Evolutionary conservation across 2,797 vertebrate genomes (phyloP), one percentile per base, ranked within the genome.

Genomic region (Sphenodon punctatus): DNA sequence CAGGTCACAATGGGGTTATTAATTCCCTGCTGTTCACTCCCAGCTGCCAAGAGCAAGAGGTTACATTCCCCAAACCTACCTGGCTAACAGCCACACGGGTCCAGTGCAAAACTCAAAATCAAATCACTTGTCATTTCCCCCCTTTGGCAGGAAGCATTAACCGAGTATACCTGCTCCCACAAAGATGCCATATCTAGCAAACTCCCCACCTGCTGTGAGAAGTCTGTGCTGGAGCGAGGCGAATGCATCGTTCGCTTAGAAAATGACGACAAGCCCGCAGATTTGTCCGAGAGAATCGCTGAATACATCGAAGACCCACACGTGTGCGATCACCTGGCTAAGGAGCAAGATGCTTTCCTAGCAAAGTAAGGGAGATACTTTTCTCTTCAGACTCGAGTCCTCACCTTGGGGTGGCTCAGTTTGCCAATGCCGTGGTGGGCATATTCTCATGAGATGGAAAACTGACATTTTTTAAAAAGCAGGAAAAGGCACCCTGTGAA

Each of bases 151-250:
- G 78, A 80, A 60, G 74, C 82, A 30, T 14, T 94, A 27, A 67
- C 86, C 19, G 64, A 36, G 8, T 89, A 91, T 0, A 80, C 91
- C 67, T 96, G 95, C 76, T 67, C 30, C 58, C 89, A 93, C 58
- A 88, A 93, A 83, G 81, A 87, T 15, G 56, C 59, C 10, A 67
- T 95, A 41, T 95, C 95, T 10, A 80, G 80, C 20, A 93, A 89
- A 70, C 75, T 95, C 30, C 83, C 76, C 53, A 25, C 20, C 7
- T 96, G 95, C 84, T 96, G 95, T 72, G 87, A 79, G 12, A 89
- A 89, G 80, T 61, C 87, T 19, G 23, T 84, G 19, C 19, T 89
- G 7, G 85, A 92, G 4, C 83, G 80, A 30, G 80, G 58, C 1
- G 36, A 82, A 4, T 96, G 95, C 55, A 83, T 96, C 3, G 0